Evolutionary conservation across 2,113 vertebrate species (phyloP), one percentile per base, ranked within the genome.

Genomic region (Onychostoma macrolepis): DNA sequence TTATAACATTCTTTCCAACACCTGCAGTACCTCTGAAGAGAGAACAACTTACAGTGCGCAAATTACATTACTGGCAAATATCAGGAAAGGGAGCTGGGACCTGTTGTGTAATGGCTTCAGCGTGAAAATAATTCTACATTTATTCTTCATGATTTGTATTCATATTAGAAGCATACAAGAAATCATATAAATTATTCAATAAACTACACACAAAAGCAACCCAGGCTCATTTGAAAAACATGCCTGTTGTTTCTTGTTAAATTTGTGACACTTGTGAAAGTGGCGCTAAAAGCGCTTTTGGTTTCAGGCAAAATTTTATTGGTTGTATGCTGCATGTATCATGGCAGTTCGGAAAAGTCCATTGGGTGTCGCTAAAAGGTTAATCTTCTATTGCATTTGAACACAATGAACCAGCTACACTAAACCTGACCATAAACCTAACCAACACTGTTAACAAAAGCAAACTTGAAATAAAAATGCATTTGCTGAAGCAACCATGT

Each of bases 1-100:
- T 76, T n/a, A n/a, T n/a, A n/a, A n/a, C 38, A 76, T 6, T 24
- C 38, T 76, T 38, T 45, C 72, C 72, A 26, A 76, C n/a, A 76
- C n/a, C n/a, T 17, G 41, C 41, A 26, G 24, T n/a, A 28, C n/a
- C 12, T 48, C 43, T 45, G 4, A 75, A 45, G 74, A 45, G 12
- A 76, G 45, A 26, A 12, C 2, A 5, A 48, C 33, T 36, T 72
- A 11, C 33, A 41, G 41, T 45, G 12, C 4, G 19, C 50, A 36
- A 53, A 33, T 56, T 10, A 79, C 33, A 56, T 56, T 33, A 79
- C 76, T 36, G 28, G 28, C 45, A 53, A 53, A 78, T 78, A 53
- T 30, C 48, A 36, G 48, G 76, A 12, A 2, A 24, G 63, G 63
- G 26, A 30, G 28, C 15, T 33, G 65, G 30, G 65, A 69, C 21